Evolutionary conservation across 2,888 invertebrate species (phyloP).

Genomic region (Lasioglossum calceatum): DNA sequence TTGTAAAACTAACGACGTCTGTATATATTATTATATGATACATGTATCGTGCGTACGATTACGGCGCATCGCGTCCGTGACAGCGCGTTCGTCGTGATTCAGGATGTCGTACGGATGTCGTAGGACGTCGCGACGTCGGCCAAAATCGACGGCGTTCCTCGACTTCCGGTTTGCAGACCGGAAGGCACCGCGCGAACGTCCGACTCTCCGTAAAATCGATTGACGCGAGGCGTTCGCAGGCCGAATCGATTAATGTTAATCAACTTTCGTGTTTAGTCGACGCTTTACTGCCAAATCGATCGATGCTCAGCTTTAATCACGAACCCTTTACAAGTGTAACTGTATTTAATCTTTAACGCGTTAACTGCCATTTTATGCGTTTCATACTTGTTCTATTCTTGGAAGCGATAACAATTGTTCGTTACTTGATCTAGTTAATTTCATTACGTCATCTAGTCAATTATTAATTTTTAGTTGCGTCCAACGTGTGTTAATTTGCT

Average conservation of each 20-base stretch:
- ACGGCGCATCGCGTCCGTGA: constrained; percentile 58
- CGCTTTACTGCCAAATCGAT: neutral
- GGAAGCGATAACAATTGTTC: no score
- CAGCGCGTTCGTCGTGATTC: constrained; percentile 44
- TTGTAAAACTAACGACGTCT: constrained; percentile 75
- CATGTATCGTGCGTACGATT: constrained; percentile 36
- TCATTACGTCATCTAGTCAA: no score
- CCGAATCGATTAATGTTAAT: neutral
- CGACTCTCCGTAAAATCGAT: neutral
- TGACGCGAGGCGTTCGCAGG: neutral
- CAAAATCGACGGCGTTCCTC: constrained; percentile 18
- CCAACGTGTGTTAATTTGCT: no score
- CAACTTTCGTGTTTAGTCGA: neutral
- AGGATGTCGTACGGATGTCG: neutral
- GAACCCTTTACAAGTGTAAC: no score
- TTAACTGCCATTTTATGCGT: no score
- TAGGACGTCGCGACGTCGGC: neutral
- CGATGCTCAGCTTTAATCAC: neutral
- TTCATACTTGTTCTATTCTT: no score
- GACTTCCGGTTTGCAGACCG: constrained; percentile 11
- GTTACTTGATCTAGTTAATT: no score
- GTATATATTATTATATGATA: constrained; percentile 64
- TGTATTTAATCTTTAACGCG: no score
- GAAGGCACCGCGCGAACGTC: neutral
- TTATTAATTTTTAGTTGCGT: no score